Percentiles rank a stretch among this genome's conserved stretches.
Evolutionary conservation across 2,888 invertebrate species (phyloP).

Genomic region (Gerris lacustris): DNA sequence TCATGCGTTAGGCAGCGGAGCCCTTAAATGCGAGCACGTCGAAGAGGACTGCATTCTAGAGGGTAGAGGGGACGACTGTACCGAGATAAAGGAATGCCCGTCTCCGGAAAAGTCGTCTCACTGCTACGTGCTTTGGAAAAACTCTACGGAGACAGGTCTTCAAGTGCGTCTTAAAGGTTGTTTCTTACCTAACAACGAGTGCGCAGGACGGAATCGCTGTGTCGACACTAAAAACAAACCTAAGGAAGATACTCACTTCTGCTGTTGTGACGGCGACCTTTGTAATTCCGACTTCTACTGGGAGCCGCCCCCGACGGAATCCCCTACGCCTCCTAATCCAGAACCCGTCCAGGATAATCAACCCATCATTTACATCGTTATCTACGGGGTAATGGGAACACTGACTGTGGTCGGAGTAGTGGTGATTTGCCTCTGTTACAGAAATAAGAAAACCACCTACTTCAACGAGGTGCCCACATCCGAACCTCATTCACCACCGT

Average conservation of each 20-base stretch:
- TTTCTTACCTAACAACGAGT: slow-evolving; percentile 67
- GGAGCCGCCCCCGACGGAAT: slow-evolving; percentile 45
- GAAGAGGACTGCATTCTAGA: slow-evolving; percentile 27
- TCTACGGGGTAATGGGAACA: slow-evolving; percentile 32
- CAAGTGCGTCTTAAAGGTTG: slow-evolving; percentile 54
- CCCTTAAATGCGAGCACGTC: not conserved
- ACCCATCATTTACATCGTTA: slow-evolving; percentile 10
- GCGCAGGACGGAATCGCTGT: slow-evolving; percentile 61
- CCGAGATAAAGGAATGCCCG: slow-evolving; percentile 50
- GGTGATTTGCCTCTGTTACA: slow-evolving; percentile 49
- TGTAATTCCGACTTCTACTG: slow-evolving; percentile 72
- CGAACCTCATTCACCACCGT: slow-evolving; percentile 58
- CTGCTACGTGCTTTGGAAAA: slow-evolving; percentile 74
- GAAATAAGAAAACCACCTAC: slow-evolving; percentile 55
- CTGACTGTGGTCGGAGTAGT: slow-evolving; percentile 38
- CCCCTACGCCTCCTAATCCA: not conserved
- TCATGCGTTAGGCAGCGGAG: not conserved
- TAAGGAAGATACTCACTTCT: slow-evolving; percentile 58
- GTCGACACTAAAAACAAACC: slow-evolving; percentile 47
- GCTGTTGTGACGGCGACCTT: slow-evolving; percentile 75
- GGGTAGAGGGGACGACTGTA: slow-evolving; percentile 40
- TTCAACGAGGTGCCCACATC: slow-evolving; percentile 70
- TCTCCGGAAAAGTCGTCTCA: slow-evolving; percentile 59
- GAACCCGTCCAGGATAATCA: not conserved
- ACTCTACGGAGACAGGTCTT: slow-evolving; percentile 44